phyloP scores from a whole-genome alignment of 2,113 vertebrate species.

The Etia nguti region DNA sequence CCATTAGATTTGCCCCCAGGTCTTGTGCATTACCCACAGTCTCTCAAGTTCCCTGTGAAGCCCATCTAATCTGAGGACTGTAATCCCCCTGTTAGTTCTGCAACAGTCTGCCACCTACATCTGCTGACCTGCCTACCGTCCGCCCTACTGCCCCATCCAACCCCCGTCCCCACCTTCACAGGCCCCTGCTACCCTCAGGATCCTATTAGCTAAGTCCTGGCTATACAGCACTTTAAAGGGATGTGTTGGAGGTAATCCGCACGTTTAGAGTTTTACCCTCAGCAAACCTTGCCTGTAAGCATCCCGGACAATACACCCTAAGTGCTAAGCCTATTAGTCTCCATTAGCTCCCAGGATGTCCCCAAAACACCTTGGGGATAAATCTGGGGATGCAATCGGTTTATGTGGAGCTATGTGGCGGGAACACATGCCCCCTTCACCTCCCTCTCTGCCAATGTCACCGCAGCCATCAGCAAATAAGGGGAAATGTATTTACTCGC shows the following conservation, averaged over 20 bases:
- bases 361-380: constrained; percentile 76
- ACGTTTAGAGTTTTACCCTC: constrained; percentile 95
- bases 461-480: constrained; percentile 33
- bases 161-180: constrained; percentile 45
- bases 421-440: constrained; percentile 33
- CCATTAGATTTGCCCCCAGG: constrained; percentile 33
- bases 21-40: constrained; percentile 47
- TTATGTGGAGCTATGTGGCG: constrained; percentile 66
- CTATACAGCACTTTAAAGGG: constrained; percentile 94
- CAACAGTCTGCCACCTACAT: constrained; percentile 69
- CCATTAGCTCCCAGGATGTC: constrained; percentile 81
- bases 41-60: constrained; percentile 59
- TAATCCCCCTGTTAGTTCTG: constrained; percentile 72
- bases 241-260: constrained; percentile 92
- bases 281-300: constrained; percentile 93
- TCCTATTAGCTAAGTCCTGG: constrained; percentile 91
- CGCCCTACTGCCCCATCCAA: constrained; percentile 24
- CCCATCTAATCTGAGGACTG: constrained; percentile 65
- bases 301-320: constrained; percentile 82
- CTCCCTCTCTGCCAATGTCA: constrained; percentile 2
- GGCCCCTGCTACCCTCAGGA: constrained; percentile 76
- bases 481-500: background rate
- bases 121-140: constrained; percentile 63
- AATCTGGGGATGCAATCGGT: constrained; percentile 71
- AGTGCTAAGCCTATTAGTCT: constrained; percentile 92